phyloP scores from a whole-genome alignment of 1,140 invertebrate species.

The Sitodiplosis mosellana region DNA sequence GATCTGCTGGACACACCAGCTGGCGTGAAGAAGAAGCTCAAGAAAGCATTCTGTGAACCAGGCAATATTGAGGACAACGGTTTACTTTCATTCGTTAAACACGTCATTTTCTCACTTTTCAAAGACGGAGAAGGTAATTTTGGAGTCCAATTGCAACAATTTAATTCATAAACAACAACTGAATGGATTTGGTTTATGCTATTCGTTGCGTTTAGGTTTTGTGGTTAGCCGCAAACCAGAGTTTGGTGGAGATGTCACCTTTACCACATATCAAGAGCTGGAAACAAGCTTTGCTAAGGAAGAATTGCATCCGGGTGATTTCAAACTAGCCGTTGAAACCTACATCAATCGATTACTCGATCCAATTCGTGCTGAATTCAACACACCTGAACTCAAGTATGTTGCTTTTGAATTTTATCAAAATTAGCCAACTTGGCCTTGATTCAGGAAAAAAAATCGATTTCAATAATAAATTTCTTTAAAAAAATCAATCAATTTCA shows the following conservation, averaged over 20 bases:
- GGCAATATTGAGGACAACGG: conserved; percentile 93
- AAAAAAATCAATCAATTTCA: neutral
- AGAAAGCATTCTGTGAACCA: conserved; percentile 95
- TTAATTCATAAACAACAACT: neutral
- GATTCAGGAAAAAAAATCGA: too few species aligned
- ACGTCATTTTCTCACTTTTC: conserved; percentile 80
- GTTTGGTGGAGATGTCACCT: conserved; percentile 58
- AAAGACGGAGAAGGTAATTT: conserved; percentile 35
- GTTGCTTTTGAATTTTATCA: neutral
- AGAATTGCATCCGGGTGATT: conserved; percentile 82
- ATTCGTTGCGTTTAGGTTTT: conserved; percentile 24
- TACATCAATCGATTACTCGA: conserved; percentile 77
- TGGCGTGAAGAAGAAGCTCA: conserved; percentile 85
- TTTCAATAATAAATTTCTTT: too few species aligned
- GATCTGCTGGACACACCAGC: conserved; percentile 82
- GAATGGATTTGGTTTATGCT: neutral
- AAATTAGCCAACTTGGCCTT: too few species aligned
- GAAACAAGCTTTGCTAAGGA: conserved; percentile 59
- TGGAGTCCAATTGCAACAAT: neutral
- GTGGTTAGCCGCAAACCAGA: conserved; percentile 35
- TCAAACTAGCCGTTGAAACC: conserved; percentile 67
- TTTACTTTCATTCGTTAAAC: conserved; percentile 85
- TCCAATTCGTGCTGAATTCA: conserved; percentile 79
- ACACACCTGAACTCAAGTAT: conserved; percentile 54
- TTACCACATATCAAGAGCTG: conserved; percentile 52